These are phyloP conservation scores for Macroglossus sobrinus DNA, from an alignment of 2,113 vertebrate species.

Conservation along the genomic window DNA sequence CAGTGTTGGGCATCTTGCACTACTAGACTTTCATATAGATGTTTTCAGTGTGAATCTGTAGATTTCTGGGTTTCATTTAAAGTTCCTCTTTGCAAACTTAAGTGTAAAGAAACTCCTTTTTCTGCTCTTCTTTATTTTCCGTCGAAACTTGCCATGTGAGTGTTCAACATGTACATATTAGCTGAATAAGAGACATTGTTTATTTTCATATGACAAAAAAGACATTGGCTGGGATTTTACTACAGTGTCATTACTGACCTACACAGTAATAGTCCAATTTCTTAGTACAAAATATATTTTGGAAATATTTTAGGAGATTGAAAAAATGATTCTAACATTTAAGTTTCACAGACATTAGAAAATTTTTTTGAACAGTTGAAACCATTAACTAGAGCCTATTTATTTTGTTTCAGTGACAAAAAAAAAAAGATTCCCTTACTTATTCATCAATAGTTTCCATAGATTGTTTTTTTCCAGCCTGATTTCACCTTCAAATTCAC, in stretches of 20 bases:
- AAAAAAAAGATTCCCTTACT: background rate
- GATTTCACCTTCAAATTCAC: conserved; percentile 74
- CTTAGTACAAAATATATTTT: conserved; percentile 27
- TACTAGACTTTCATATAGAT: background rate
- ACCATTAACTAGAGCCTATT: conserved; percentile 41
- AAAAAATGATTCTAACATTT: conserved; percentile 26
- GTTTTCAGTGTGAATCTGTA: background rate
- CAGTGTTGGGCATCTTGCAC: background rate
- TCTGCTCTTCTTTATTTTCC: background rate
- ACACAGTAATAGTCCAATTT: background rate
- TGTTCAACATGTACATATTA: background rate
- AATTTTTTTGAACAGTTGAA: conserved; percentile 39
- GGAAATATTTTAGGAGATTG: conserved; percentile 34
- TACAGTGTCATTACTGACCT: background rate
- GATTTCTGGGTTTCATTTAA: background rate
- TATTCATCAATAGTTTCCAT: conserved; percentile 11
- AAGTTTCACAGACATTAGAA: background rate
- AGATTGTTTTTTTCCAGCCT: conserved; percentile 38
- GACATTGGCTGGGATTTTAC: background rate
- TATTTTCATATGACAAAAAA: conserved; percentile 22
- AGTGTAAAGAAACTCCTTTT: background rate
- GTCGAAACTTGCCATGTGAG: background rate
- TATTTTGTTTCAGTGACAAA: conserved; percentile 16
- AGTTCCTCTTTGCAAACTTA: background rate
- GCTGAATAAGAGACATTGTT: conserved; percentile 15